Conservation (phyloP, 2,113 vertebrate genomes). For the Neogobius melanostomus region DNA sequence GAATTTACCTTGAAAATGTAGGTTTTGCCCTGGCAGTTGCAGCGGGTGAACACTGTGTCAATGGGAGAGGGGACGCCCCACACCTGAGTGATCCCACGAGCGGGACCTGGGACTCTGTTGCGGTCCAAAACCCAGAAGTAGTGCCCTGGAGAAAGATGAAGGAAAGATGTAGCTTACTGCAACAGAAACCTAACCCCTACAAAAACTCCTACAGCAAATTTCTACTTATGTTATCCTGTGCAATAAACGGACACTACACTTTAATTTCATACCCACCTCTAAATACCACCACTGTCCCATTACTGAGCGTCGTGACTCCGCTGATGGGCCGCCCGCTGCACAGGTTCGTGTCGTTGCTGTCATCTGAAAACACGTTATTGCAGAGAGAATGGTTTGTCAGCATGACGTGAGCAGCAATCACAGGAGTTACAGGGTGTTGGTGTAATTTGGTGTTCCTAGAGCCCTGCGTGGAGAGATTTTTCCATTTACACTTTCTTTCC, state of each 20-base stretch:
- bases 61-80: constrained; percentile 96
- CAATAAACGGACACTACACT: not conserved
- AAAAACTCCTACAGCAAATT: not conserved
- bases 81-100: constrained; percentile 81
- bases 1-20: constrained; percentile 90
- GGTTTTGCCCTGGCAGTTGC: constrained; percentile 93
- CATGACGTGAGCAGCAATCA: not conserved
- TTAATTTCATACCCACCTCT: constrained; percentile 78
- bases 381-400: constrained; percentile 6
- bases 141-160: constrained; percentile 75
- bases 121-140: constrained; percentile 89
- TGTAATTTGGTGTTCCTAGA: constrained; percentile 2
- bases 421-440: not conserved
- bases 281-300: constrained; percentile 90
- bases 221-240: not conserved
- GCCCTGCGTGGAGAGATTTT: not conserved
- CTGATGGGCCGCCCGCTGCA: constrained; percentile 85
- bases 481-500: not conserved
- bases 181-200: not conserved
- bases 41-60: constrained; percentile 90
- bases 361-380: constrained; percentile 49
- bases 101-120: constrained; percentile 68
- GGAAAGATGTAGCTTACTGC: not conserved
- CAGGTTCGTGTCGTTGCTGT: constrained; percentile 83
- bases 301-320: constrained; percentile 84